Base-by-base conservation (phyloP, 2,888 invertebrate species). In the Philopedon plagiatum region DNA sequence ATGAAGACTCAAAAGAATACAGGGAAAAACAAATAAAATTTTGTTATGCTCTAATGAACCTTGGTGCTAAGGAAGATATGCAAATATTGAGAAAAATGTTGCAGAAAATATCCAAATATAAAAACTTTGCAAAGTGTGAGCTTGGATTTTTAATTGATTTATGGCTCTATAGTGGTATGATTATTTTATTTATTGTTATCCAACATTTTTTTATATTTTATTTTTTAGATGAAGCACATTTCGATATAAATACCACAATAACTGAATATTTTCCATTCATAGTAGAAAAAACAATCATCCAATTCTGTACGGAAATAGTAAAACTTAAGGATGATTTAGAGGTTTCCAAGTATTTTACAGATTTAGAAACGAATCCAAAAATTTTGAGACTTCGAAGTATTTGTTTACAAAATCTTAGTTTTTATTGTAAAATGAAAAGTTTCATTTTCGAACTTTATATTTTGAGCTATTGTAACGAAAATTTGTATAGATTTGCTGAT, bases 401-500 rank as follows among this genome's bases (percentile, higher is more conserved):
- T 44, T 76, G 77, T 62, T 11, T 56, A 23, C 21, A 63, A n/a
- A 51, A 76, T 65, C 15, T 69, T 15, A 58, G 49, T 19, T 65
- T 75, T 62, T 63, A 67, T 56, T 64, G 68, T 19, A 76, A 61
- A 66, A 51, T 78, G 18, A 77, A 72, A 63, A 73, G 44, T 37
- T 61, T 77, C 23, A 64, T 78, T 51, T 74, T 66, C 44, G 76
- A 77, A 69, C 62, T 77, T 7, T 78, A 77, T 60, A 73, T 65
- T 49, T 64, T 68, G 19, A 76, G 77, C 70, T 76, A 54, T 64
- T 78, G 78, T 68, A 78, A 78, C 72, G 51, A 51, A 34, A 76
- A 77, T 74, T 32, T 78, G 4, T 66, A 75, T 39, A 75, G 71
- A 58, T 51, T 78, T 11, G 19, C 51, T 58, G 69, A 75, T 69